phyloP scores from a whole-genome alignment of 2,888 invertebrate species.

The Drosophila conformis region DNA sequence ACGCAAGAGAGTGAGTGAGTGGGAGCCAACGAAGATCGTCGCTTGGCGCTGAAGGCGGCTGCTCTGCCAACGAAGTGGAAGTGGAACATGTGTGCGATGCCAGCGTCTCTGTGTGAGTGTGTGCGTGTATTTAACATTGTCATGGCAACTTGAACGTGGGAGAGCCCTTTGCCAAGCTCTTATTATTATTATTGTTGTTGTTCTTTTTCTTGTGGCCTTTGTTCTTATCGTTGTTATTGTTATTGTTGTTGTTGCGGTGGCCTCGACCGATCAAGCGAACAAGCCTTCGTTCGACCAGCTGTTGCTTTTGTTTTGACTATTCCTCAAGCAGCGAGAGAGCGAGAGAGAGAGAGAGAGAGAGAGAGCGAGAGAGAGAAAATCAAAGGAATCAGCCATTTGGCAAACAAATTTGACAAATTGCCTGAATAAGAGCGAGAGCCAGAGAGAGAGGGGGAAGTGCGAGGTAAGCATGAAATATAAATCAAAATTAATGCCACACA shows the following conservation, averaged over 20 bases:
- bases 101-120: constrained; percentile 9
- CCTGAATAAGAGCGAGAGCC: neutral
- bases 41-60: constrained; percentile 30
- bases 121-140: constrained; percentile 48
- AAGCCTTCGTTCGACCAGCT: constrained; percentile 54
- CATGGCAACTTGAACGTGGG: constrained; percentile 72
- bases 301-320: constrained; percentile 55
- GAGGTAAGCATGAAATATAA: constrained; percentile 47
- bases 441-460: neutral
- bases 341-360: neutral
- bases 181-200: constrained; percentile 41
- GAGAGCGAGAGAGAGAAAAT: neutral
- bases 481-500: constrained; percentile 77
- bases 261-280: constrained; percentile 68
- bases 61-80: constrained; percentile 69
- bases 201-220: constrained; percentile 37
- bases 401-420: constrained; percentile 19
- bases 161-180: constrained; percentile 68
- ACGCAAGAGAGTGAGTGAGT: constrained; percentile 34
- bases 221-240: constrained; percentile 36
- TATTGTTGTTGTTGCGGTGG: constrained; percentile 46
- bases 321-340: constrained; percentile 2
- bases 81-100: constrained; percentile 59
- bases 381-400: constrained; percentile 5
- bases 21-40: constrained; percentile 41